Conservation (phyloP, 2,797 vertebrate genomes). For the Dicrostonyx torquatus region DNA sequence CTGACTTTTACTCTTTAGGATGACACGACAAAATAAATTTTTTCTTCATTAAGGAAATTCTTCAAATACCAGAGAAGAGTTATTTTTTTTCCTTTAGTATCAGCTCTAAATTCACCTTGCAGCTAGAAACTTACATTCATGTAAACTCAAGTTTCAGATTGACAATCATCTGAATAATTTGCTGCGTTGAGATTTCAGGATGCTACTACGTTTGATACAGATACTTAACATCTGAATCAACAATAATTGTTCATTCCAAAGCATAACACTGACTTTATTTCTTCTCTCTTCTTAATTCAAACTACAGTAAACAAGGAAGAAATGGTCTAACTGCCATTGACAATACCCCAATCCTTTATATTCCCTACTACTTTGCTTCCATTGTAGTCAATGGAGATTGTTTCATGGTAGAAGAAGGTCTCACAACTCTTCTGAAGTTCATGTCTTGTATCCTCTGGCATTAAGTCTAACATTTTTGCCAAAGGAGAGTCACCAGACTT, state of each 20-base stretch:
- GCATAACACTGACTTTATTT: not conserved
- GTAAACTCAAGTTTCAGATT: not conserved
- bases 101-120: not conserved
- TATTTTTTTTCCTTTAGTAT: not conserved
- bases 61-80: not conserved
- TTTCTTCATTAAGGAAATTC: not conserved
- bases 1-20: not conserved
- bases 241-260: slow-evolving; percentile 37
- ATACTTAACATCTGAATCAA: slow-evolving; percentile 29
- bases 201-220: not conserved
- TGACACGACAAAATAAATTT: not conserved
- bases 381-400: not conserved
- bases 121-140: not conserved
- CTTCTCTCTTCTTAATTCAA: slow-evolving; percentile 23
- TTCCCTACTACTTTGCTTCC: not conserved
- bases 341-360: not conserved
- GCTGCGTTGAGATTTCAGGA: slow-evolving; percentile 16
- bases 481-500: slow-evolving; percentile 47
- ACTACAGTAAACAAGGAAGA: slow-evolving; percentile 15
- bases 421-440: slow-evolving; percentile 13
- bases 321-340: not conserved
- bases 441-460: slow-evolving; percentile 26
- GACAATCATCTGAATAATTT: not conserved
- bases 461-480: slow-evolving; percentile 52
- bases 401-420: not conserved